Conservation (phyloP, 2,113 vertebrate genomes). For the Clinocottus analis region DNA sequence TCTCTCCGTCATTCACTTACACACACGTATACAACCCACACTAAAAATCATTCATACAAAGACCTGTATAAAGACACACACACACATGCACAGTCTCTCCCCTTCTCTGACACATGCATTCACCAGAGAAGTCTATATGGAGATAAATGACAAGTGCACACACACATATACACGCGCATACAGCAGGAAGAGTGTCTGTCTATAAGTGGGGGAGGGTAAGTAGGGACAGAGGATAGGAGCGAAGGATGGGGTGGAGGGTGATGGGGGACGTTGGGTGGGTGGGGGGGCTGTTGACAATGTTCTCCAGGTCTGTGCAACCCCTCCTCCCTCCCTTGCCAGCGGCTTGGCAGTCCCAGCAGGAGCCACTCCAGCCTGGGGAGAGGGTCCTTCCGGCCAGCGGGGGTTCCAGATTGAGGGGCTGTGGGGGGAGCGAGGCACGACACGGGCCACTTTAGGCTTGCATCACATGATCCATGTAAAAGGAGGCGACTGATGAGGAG, state of each 20-base stretch:
- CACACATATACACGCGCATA: slow-evolving; percentile 16
- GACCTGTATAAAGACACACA: slow-evolving; percentile 31
- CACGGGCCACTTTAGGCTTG: slow-evolving; percentile 68
- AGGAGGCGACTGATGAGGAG: slow-evolving; percentile 71
- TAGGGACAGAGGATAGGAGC: slow-evolving; percentile 24
- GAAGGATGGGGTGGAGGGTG: slow-evolving; percentile 51
- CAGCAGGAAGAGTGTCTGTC: slow-evolving; percentile 44
- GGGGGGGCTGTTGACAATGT: slow-evolving; percentile 59
- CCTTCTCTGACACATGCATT: slow-evolving; percentile 49
- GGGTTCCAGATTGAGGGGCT: slow-evolving; percentile 43
- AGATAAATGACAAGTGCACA: slow-evolving; percentile 55
- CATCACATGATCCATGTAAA: slow-evolving; percentile 70
- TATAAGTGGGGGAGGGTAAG: slow-evolving; percentile 69
- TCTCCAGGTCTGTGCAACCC: slow-evolving; percentile 62
- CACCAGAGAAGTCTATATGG: slow-evolving; percentile 45
- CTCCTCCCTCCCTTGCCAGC: slow-evolving; percentile 46
- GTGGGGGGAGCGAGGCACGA: slow-evolving; percentile 12
- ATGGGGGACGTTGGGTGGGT: slow-evolving; percentile 51
- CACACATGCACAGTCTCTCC: slow-evolving; percentile 16
- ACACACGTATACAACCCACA: neutral
- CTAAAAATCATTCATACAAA: slow-evolving; percentile 34
- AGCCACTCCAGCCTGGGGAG: slow-evolving; percentile 76
- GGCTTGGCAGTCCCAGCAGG: slow-evolving; percentile 79
- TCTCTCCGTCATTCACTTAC: slow-evolving; percentile 25
- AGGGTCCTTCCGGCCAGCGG: slow-evolving; percentile 77